phyloP scores from a whole-genome alignment of 92 coral and sea anemone species.

The Palythoa grandiflora region DNA sequence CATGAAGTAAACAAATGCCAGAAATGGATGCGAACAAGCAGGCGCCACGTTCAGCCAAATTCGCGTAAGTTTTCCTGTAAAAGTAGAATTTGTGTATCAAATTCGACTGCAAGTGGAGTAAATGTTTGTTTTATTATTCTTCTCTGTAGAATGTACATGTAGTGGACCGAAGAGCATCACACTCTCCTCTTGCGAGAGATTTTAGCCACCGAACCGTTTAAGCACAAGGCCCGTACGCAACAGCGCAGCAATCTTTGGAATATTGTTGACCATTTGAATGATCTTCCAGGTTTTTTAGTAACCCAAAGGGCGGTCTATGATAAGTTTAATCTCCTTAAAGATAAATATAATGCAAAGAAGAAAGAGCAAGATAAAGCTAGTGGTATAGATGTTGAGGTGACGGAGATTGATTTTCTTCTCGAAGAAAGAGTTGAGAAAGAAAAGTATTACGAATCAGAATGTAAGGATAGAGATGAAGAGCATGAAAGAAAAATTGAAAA shows the following conservation, averaged over 20 bases:
- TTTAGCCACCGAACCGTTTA: conserved; percentile 55
- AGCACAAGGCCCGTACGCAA: conserved; percentile 32
- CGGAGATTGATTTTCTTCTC: conserved; percentile 55
- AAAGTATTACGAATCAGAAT: conserved; percentile 45
- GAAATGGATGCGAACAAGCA: conserved; percentile 27
- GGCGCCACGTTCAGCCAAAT: conserved; percentile 51
- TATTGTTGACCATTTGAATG: conserved; percentile 45
- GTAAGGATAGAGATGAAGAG: conserved; percentile 56
- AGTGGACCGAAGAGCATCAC: conserved; percentile 50
- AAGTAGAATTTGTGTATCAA: conserved; percentile 28
- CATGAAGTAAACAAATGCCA: conserved; percentile 22
- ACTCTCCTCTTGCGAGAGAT: conserved; percentile 40
- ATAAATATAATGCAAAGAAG: conserved; percentile 26
- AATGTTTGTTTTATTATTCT: conserved; percentile 25
- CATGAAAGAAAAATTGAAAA: conserved; percentile 52
- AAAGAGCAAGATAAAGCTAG: conserved; percentile 44
- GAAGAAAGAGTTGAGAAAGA: conserved; percentile 50
- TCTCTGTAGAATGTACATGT: conserved; percentile 58
- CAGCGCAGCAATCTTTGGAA: conserved; percentile 49
- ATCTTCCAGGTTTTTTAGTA: conserved; percentile 37
- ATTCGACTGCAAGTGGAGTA: conserved; percentile 23
- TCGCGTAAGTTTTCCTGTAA: conserved; percentile 42
- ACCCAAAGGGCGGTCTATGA: conserved; percentile 52
- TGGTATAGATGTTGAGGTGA: conserved; percentile 51
- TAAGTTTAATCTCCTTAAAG: conserved; percentile 50